Percentiles rank a stretch among this genome's conserved stretches.
phyloP scores from a whole-genome alignment of 2,888 invertebrate species.

The Perithous albicinctus region DNA sequence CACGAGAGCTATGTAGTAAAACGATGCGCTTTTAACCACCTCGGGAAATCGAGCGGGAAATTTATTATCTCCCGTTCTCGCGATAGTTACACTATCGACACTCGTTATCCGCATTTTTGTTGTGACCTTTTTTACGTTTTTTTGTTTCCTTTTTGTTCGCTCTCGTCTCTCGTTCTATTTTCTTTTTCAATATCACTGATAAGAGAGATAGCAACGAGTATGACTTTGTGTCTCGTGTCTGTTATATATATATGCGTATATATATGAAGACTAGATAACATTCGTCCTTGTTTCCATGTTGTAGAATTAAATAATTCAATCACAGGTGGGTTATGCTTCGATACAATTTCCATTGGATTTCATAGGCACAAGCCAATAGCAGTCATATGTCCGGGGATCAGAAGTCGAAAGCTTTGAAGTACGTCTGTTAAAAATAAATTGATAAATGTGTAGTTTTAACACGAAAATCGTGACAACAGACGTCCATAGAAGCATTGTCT shows the following conservation, averaged over 20 bases:
- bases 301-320: neutral
- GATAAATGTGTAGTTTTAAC: too few species aligned
- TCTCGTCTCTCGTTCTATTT: neutral
- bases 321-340: neutral
- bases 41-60: neutral
- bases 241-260: neutral
- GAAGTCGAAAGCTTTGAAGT: too few species aligned
- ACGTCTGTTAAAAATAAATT: too few species aligned
- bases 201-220: neutral
- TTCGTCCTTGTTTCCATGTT: constrained; percentile 47
- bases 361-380: too few species aligned
- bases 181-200: constrained; percentile 4
- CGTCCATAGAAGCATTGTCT: too few species aligned
- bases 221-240: neutral
- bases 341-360: too few species aligned
- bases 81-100: constrained; percentile 7
- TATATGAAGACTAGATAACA: constrained; percentile 37
- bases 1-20: neutral
- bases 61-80: constrained; percentile 26
- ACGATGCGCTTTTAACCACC: constrained; percentile 6
- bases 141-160: neutral
- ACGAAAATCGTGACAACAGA: too few species aligned
- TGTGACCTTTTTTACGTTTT: too few species aligned
- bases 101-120: constrained; percentile 13
- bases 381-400: too few species aligned